Evolutionary conservation across 2,113 vertebrate species (phyloP).

Genomic region (Corynorhinus townsendii): DNA sequence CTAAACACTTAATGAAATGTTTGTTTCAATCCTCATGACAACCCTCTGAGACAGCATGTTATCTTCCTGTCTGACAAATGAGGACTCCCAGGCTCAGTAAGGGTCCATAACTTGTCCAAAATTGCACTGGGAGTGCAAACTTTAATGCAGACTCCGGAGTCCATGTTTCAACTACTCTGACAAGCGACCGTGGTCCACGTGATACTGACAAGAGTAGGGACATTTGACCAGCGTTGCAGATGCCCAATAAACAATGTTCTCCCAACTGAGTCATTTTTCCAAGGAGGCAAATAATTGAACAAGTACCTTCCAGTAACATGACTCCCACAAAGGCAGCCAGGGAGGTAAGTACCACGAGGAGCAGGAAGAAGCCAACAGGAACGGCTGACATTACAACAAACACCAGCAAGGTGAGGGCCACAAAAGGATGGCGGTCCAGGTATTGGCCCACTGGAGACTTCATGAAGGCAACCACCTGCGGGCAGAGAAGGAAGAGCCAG

Average conservation of each 20-base stretch:
- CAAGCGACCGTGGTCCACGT: not conserved
- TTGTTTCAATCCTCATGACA: not conserved
- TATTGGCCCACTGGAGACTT: slow-evolving; percentile 84
- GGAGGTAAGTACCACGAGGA: slow-evolving; percentile 82
- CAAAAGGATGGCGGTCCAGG: slow-evolving; percentile 86
- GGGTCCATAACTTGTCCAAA: not conserved
- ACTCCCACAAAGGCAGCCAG: slow-evolving; percentile 83
- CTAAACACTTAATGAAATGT: not conserved
- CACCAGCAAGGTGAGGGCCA: slow-evolving; percentile 83
- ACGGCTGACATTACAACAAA: slow-evolving; percentile 83
- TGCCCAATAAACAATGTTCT: not conserved
- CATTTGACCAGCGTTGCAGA: not conserved
- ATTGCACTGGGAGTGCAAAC: not conserved
- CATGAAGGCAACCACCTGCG: slow-evolving; percentile 86
- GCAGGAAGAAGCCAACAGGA: slow-evolving; percentile 88
- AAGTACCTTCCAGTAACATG: slow-evolving; percentile 88
- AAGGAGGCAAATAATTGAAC: not conserved
- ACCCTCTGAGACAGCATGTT: not conserved
- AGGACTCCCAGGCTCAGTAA: not conserved
- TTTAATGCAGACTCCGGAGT: not conserved
- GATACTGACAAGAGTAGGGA: not conserved
- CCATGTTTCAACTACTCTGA: not conserved
- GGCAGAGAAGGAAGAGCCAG: slow-evolving; percentile 4
- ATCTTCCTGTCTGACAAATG: not conserved
- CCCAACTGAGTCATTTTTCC: not conserved